A percentile compares a stretch with the other conserved stretches of the same genome.
phyloP scores from a whole-genome alignment of 2,113 vertebrate genomes.

The Festucalex cinctus region DNA sequence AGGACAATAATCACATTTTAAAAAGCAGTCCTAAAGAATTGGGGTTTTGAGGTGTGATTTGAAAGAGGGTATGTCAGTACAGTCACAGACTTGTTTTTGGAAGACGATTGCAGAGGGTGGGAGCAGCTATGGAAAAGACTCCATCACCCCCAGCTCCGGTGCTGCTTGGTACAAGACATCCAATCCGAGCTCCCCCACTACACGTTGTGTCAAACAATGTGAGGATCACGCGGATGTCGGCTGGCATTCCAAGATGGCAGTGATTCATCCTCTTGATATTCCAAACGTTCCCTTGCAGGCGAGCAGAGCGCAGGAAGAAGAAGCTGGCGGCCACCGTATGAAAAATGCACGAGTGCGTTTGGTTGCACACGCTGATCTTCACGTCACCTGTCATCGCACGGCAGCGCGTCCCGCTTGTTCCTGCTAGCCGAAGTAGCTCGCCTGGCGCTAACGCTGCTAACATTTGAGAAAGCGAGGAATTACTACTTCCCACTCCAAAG shows the following conservation, averaged over 20 bases:
- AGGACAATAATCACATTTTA: no score
- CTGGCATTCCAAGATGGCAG: neutral
- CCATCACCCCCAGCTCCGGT: no score
- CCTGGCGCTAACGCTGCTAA: neutral
- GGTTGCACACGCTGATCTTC: constrained; percentile 42
- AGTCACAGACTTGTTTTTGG: no score
- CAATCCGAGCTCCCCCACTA: no score
- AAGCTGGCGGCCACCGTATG: constrained; percentile 35
- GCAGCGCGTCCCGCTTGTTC: neutral
- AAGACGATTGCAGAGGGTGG: no score
- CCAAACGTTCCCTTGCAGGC: neutral
- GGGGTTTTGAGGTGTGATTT: no score
- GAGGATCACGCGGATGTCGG: no score
- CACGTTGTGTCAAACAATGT: neutral
- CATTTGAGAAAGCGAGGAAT: neutral
- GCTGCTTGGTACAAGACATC: neutral
- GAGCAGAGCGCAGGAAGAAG: neutral
- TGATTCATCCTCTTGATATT: neutral
- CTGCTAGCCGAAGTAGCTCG: neutral
- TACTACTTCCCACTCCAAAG: neutral
- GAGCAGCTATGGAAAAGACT: no score
- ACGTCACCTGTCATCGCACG: constrained; percentile 24
- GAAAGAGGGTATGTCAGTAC: no score
- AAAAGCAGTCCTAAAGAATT: no score
- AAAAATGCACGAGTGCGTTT: constrained; percentile 46